Evolutionary conservation across 2,888 invertebrate species (phyloP).

Genomic region (Hemithea aestivaria): DNA sequence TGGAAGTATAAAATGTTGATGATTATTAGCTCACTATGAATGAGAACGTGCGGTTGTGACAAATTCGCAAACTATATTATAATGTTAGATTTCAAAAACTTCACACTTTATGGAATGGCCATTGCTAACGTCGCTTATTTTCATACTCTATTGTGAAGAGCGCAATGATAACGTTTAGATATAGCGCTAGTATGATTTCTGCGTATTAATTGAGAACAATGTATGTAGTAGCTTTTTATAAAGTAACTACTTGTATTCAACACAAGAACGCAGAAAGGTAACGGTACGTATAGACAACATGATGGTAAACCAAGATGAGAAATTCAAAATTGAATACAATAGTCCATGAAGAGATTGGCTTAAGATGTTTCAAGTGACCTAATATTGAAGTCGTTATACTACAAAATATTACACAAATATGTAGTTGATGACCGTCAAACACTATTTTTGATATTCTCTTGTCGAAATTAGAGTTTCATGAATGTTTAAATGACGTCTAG

Average conservation of each 20-base stretch:
- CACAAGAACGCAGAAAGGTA: slow-evolving; percentile 24
- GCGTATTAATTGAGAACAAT: neutral
- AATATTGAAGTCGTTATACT: slow-evolving; percentile 60
- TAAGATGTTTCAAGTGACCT: slow-evolving; percentile 66
- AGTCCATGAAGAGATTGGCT: slow-evolving; percentile 60
- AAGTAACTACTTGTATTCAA: slow-evolving; percentile 4
- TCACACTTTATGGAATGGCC: neutral
- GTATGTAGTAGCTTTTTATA: too few relatives aligned
- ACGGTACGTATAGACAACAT: slow-evolving; percentile 12
- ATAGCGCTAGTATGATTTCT: slow-evolving; percentile 3
- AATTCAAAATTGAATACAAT: slow-evolving; percentile 57
- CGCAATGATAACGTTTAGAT: neutral
- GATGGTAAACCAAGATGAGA: slow-evolving; percentile 14
- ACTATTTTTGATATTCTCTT: slow-evolving; percentile 80
- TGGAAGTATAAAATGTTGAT: neutral
- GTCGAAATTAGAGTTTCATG: slow-evolving; percentile 75
- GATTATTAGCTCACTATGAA: slow-evolving; percentile 2
- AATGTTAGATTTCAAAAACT: neutral
- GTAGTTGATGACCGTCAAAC: slow-evolving; percentile 68
- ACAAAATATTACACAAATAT: slow-evolving; percentile 68
- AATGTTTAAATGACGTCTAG: slow-evolving; percentile 58
- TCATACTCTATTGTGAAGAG: slow-evolving; percentile 6
- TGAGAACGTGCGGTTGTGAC: slow-evolving; percentile 6
- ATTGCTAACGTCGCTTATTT: slow-evolving; percentile 2
- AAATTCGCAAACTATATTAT: slow-evolving; percentile 1